These are phyloP conservation scores for Dioctria linearis DNA, from an alignment of 2,888 invertebrate species.

Conservation along the genomic window DNA sequence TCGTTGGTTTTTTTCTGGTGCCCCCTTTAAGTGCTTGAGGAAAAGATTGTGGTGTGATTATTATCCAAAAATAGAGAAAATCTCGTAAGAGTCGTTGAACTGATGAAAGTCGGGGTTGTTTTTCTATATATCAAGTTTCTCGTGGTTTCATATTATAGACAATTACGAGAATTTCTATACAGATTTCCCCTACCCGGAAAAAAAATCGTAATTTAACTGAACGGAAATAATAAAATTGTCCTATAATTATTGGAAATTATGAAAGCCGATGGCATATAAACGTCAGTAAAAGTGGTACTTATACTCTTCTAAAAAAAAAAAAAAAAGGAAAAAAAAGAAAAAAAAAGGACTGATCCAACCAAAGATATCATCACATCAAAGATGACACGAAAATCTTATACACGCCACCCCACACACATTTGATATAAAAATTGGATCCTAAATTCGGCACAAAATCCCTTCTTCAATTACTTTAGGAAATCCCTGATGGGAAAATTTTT, in stretches of 20 bases:
- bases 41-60: neutral
- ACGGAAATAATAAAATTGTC: constrained; percentile 12
- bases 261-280: neutral
- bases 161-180: neutral
- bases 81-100: neutral
- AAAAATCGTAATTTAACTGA: neutral
- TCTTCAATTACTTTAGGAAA: too few species aligned
- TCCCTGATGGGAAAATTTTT: too few species aligned
- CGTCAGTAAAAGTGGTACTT: neutral
- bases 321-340: too few species aligned
- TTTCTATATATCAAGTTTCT: neutral
- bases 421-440: too few species aligned
- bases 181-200: neutral
- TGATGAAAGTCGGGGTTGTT: neutral
- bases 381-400: too few species aligned
- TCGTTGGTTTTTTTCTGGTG: neutral
- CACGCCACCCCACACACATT: too few species aligned
- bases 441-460: too few species aligned
- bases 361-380: too few species aligned
- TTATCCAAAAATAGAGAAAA: constrained; percentile 16
- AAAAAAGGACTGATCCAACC: too few species aligned
- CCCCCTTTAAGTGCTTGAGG: neutral
- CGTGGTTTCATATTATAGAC: neutral
- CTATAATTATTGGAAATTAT: neutral
- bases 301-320: too few species aligned